Percentiles rank a stretch among this genome's conserved stretches.
Evolutionary conservation across 2,797 vertebrate genomes (phyloP).

Genomic region (Labroides dimidiatus): DNA sequence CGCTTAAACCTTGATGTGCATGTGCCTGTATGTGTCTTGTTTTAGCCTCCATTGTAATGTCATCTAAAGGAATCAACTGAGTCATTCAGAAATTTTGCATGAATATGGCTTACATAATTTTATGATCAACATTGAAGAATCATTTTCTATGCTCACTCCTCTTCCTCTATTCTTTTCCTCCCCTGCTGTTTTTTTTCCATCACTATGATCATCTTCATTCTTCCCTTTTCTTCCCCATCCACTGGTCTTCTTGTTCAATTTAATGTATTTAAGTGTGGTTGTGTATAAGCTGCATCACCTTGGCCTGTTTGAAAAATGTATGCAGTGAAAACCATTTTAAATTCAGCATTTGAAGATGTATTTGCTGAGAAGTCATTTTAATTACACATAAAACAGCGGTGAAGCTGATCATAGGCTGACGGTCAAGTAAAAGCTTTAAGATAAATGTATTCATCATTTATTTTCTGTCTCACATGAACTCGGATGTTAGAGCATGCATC

Average conservation of each 20-base stretch:
- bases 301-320: neutral
- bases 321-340: constrained; percentile 3
- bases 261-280: constrained; percentile 23
- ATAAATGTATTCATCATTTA: too few species aligned
- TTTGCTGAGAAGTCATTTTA: neutral
- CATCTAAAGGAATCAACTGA: neutral
- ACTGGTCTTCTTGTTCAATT: constrained; percentile 6
- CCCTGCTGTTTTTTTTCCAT: constrained; percentile 23
- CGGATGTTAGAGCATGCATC: neutral
- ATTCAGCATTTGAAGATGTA: neutral
- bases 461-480: neutral
- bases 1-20: neutral
- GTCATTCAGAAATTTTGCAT: neutral
- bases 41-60: neutral
- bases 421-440: neutral
- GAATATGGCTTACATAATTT: neutral
- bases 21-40: neutral
- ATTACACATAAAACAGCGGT: neutral
- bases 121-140: neutral
- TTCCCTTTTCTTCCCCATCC: neutral
- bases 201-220: neutral
- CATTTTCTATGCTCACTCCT: neutral
- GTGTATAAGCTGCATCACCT: constrained; percentile 33
- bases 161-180: neutral
- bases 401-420: too few species aligned